Evolutionary conservation across 1,140 invertebrate genomes (phyloP), one percentile per base, ranked within the genome.

Genomic region (Zaprionus davidi): DNA sequence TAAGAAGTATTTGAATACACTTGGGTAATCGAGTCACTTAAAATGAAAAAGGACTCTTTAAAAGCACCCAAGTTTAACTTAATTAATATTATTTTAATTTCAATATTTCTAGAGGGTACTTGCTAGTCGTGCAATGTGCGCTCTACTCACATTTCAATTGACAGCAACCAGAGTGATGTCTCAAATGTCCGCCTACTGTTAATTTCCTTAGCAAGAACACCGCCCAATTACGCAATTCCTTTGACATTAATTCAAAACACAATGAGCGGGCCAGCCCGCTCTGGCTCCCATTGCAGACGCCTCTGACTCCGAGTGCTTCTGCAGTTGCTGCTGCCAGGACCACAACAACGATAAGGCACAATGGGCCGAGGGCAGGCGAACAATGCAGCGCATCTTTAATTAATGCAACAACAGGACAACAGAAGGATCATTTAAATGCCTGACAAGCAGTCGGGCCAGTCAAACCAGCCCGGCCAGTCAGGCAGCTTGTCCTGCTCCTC

Each of bases 351-450:
- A 31, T 41, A 41, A 44, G 57, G 46, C 63, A 53, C 53, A 68
- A 58, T 71, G 41, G 59, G 17, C 44, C 5, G 44, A 46, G 46
- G 26, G 41, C 31, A 49, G 51, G 56, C 68, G 72, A 79, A 71
- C 76, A 81, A 78, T 78, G 78, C 70, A 64, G 73, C 65, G 68
- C 76, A 81, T 82, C 79, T 81, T 82, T 82, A 82, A 81, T 83
- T 81, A 83, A 79, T 84, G 72, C 62, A 79, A 51, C 63, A 74
- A 67, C 49, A 56, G 58, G 15, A 68, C 63, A 46, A 68, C 36
- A 66, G 31, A 31, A 59, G 58, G 73, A 73, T 62, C 49, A 82
- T 79, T 83, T 82, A 73, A 82, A 81, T 71, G 81, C 28, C 67
- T 70, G 71, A 57, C 79, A 68, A 46, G 53, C 65, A 36, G 70